A percentile compares a stretch with the other conserved stretches of the same genome.
Evolutionary conservation across 2,888 invertebrate species (phyloP).

Genomic region (Parnassius apollo): DNA sequence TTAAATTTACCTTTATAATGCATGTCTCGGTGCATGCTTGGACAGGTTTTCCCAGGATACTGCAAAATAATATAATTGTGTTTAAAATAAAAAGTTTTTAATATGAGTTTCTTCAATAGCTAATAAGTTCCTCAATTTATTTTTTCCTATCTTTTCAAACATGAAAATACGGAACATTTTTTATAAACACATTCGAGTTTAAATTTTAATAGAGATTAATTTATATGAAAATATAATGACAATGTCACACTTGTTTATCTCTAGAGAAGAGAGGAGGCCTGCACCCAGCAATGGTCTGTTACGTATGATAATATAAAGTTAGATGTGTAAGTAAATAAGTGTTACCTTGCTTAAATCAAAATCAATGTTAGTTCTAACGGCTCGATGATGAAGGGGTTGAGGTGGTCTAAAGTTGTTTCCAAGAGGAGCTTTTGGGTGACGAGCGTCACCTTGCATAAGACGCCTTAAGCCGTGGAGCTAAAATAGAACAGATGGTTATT

Average conservation of each 20-base stretch:
- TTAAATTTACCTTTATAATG: constrained; percentile 89
- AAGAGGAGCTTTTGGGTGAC: constrained; percentile 93
- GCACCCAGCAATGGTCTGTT: too few relatives aligned
- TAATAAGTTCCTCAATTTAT: too few relatives aligned
- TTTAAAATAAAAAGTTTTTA: too few relatives aligned
- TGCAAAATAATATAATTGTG: constrained; percentile 52
- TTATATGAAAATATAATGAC: too few relatives aligned
- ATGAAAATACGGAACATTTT: too few relatives aligned
- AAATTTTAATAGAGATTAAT: too few relatives aligned
- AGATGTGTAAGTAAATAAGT: not conserved
- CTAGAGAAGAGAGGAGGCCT: too few relatives aligned
- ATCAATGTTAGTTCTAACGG: constrained; percentile 98
- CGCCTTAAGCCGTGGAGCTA: constrained; percentile 91
- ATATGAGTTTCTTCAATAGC: too few relatives aligned
- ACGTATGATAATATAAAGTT: too few relatives aligned
- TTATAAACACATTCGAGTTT: too few relatives aligned
- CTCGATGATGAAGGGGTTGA: constrained; percentile 95
- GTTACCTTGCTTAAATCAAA: constrained; percentile 90
- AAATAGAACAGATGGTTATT: constrained; percentile 26
- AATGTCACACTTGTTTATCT: too few relatives aligned
- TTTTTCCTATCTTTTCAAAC: too few relatives aligned
- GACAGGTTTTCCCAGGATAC: constrained; percentile 91
- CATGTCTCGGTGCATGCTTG: constrained; percentile 95
- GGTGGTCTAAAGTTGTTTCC: constrained; percentile 97
- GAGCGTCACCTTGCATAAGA: constrained; percentile 93